These are phyloP conservation scores for Epirrita christyi DNA, from an alignment of 2,888 invertebrate species.

Conservation along the genomic window DNA sequence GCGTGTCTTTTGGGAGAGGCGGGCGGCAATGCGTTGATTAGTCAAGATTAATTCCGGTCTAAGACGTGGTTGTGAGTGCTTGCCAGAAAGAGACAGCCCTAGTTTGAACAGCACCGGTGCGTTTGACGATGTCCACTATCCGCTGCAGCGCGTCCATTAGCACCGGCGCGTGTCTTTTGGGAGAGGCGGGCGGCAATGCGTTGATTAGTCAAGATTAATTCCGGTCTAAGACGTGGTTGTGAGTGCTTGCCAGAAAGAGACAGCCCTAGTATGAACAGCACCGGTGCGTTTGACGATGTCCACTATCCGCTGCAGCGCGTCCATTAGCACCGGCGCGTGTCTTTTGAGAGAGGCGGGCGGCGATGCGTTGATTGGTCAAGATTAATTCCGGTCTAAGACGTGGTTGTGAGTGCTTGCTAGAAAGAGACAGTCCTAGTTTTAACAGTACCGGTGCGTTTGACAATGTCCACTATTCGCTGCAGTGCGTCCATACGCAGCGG, in stretches of 20 bases:
- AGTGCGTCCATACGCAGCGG: constrained; percentile 89
- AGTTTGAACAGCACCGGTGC: constrained; percentile 89
- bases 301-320: constrained; percentile 93
- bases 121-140: constrained; percentile 94
- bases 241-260: no score
- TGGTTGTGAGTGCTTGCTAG: no score
- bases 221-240: constrained; percentile 87
- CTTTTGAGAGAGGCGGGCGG: constrained; percentile 89
- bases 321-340: constrained; percentile 84
- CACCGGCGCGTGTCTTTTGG: constrained; percentile 83
- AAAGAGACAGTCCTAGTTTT: no score
- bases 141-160: constrained; percentile 92
- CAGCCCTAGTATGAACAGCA: constrained; percentile 39
- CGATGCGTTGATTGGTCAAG: constrained; percentile 73
- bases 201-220: constrained; percentile 81
- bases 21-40: constrained; percentile 82
- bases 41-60: constrained; percentile 86
- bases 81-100: no score
- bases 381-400: constrained; percentile 87
- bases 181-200: constrained; percentile 86
- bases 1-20: constrained; percentile 87
- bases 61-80: no score
- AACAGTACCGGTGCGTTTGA: constrained; percentile 89
- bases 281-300: constrained; percentile 94
- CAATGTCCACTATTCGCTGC: constrained; percentile 94